Conservation (phyloP, 2,113 vertebrate genomes). For the Rhinoderma darwinii region DNA sequence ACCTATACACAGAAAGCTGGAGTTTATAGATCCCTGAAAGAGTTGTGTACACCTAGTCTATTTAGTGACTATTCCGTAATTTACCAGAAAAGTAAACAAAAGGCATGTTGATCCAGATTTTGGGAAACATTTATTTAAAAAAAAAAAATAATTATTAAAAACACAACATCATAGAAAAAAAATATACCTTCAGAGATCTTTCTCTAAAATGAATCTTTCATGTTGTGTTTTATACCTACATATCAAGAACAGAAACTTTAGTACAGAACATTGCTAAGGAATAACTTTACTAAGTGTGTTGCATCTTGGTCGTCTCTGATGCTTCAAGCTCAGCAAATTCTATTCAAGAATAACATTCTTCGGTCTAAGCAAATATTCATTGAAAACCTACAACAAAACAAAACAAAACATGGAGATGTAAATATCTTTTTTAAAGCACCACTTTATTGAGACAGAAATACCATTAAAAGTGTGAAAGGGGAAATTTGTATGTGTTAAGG, state of each 20-base stretch:
- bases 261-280: not conserved
- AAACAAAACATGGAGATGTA: not conserved
- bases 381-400: conserved; percentile 15
- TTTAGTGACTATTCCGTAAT: not conserved
- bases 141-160: conserved; percentile 39
- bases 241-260: not conserved
- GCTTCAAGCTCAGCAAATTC: not conserved
- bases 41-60: no score
- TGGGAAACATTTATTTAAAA: conserved; percentile 45
- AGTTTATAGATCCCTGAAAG: no score
- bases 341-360: not conserved
- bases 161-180: not conserved
- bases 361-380: not conserved
- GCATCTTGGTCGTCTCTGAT: not conserved
- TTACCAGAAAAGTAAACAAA: not conserved
- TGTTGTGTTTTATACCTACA: not conserved
- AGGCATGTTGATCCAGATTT: not conserved
- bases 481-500: no score
- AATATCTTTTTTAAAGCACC: not conserved
- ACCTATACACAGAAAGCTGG: no score
- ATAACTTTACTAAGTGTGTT: not conserved
- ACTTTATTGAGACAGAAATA: no score
- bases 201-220: not conserved
- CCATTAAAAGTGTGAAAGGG: no score
- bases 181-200: not conserved